phyloP scores from a whole-genome alignment of 1,140 invertebrate species.

The Trachymyrmex cornetzi region DNA sequence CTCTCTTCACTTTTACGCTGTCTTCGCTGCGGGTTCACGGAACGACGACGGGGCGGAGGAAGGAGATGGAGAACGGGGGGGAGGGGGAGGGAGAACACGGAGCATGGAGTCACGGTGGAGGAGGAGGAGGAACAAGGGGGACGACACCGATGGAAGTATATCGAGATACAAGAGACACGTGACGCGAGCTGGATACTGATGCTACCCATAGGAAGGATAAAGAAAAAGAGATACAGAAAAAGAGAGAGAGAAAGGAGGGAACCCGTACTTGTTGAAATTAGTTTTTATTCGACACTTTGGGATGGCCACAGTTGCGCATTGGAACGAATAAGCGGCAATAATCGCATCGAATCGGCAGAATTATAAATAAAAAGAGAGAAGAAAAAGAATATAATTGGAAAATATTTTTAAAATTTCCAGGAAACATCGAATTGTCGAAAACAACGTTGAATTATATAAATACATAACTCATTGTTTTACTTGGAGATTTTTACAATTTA shows the following conservation, averaged over 20 bases:
- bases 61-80: not conserved
- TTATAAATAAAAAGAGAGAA: not conserved
- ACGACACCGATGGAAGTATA: conserved; percentile 64
- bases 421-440: not conserved
- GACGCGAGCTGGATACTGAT: conserved; percentile 36
- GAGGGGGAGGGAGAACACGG: not conserved
- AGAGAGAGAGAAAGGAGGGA: no score
- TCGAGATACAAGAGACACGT: conserved; percentile 60
- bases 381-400: not conserved
- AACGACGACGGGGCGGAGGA: not conserved
- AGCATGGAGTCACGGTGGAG: conserved; percentile 7
- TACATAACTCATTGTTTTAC: not conserved
- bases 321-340: not conserved
- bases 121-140: conserved; percentile 37
- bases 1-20: conserved; percentile 68
- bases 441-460: not conserved
- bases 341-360: not conserved
- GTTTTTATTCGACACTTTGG: conserved; percentile 16
- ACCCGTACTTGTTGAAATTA: conserved; percentile 14
- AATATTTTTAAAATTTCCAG: not conserved
- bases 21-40: conserved; percentile 52
- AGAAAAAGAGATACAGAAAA: not conserved
- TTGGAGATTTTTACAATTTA: not conserved
- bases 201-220: not conserved
- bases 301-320: not conserved